Percentiles rank a stretch among this genome's conserved stretches.
phyloP scores from a whole-genome alignment of 2,113 vertebrate species.

The Daubentonia madagascariensis region DNA sequence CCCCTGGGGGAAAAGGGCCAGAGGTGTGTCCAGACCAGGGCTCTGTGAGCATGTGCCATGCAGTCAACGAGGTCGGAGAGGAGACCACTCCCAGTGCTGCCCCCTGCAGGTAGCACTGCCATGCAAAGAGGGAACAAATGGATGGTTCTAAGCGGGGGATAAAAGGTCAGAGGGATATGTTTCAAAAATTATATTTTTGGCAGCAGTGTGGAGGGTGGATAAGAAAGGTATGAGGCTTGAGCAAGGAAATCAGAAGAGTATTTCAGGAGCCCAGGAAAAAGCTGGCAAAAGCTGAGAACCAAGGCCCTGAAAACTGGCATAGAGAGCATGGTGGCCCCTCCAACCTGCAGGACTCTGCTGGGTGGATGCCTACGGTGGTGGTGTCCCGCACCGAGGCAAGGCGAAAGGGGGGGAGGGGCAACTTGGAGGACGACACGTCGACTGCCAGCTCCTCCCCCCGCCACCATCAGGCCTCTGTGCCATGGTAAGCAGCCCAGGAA shows the following conservation, averaged over 20 bases:
- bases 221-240: neutral
- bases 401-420: rapidly evolving
- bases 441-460: rapidly evolving
- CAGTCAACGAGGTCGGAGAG: rapidly evolving
- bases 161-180: rapidly evolving
- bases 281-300: rapidly evolving
- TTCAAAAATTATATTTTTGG: neutral
- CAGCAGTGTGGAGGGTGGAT: too few relatives aligned
- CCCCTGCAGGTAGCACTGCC: too few relatives aligned
- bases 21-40: too few relatives aligned
- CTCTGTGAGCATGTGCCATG: too few relatives aligned
- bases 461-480: rapidly evolving
- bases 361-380: too few relatives aligned
- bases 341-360: neutral
- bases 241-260: neutral
- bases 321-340: too few relatives aligned
- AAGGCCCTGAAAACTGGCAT: neutral
- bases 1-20: neutral
- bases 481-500: rapidly evolving
- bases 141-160: too few relatives aligned
- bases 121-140: neutral
- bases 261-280: too few relatives aligned
- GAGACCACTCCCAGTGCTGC: too few relatives aligned
- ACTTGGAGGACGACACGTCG: neutral
- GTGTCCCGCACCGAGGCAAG: neutral